Percentiles rank a stretch among this genome's conserved stretches.
phyloP scores from a whole-genome alignment of 1,140 invertebrate species.

The Teleopsis dalmanni region DNA sequence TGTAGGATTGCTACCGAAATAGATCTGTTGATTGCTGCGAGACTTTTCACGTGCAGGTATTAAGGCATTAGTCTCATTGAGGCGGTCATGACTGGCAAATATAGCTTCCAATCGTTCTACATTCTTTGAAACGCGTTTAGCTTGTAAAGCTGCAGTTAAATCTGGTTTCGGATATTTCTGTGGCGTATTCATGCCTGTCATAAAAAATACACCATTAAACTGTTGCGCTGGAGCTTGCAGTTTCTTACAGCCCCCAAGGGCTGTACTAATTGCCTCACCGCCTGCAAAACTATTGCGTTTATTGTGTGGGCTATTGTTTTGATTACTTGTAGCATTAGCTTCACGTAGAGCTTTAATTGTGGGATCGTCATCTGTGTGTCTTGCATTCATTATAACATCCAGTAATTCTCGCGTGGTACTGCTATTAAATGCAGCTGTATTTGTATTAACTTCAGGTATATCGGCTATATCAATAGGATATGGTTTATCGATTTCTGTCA shows the following conservation, averaged over 20 bases:
- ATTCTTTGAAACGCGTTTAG: conserved; percentile 61
- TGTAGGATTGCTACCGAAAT: conserved; percentile 43
- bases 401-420: conserved; percentile 50
- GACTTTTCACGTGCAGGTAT: conserved; percentile 47
- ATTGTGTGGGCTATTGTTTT: background rate
- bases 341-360: conserved; percentile 42
- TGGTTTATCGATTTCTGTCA: conserved; percentile 50
- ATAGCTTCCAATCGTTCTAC: conserved; percentile 66
- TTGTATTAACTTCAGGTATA: conserved; percentile 47
- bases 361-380: conserved; percentile 44
- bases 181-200: conserved; percentile 42
- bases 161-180: conserved; percentile 43
- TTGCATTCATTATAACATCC: conserved; percentile 48
- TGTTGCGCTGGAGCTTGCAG: conserved; percentile 41
- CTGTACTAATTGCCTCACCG: conserved; percentile 37
- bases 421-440: conserved; percentile 42
- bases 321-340: conserved; percentile 29
- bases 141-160: conserved; percentile 49
- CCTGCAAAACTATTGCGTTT: conserved; percentile 26
- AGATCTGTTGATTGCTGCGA: conserved; percentile 44
- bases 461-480: conserved; percentile 24
- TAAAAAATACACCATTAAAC: conserved; percentile 46
- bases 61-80: conserved; percentile 63
- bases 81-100: conserved; percentile 56
- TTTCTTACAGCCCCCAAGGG: conserved; percentile 14